Conservation (phyloP, 2,113 vertebrate genomes). For the Turnix velox region DNA sequence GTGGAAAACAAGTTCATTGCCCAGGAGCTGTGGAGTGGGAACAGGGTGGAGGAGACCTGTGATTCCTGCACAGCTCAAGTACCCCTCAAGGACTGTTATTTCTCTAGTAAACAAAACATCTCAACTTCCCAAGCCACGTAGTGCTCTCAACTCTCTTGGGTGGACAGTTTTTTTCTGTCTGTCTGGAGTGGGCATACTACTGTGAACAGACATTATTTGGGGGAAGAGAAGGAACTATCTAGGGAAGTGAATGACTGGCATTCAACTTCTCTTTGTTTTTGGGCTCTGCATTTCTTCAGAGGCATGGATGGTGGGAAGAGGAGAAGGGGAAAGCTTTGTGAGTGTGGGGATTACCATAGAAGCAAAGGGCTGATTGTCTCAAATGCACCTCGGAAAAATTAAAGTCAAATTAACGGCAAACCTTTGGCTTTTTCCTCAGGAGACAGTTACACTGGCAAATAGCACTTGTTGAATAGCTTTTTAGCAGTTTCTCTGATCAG, state of each 20-base stretch:
- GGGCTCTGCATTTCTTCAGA: neutral
- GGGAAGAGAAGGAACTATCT: neutral
- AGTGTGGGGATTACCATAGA: neutral
- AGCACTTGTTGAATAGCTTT: neutral
- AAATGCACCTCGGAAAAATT: neutral
- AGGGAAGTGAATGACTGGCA: neutral
- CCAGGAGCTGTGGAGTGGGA: neutral
- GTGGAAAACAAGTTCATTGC: neutral
- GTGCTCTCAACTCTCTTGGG: neutral
- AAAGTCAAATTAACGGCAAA: neutral
- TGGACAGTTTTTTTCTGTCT: neutral
- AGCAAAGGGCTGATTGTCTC: neutral
- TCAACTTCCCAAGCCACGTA: neutral
- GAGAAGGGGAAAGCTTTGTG: neutral
- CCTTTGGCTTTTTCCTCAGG: neutral
- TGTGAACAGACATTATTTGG: rapidly evolving
- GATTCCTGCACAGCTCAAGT: neutral
- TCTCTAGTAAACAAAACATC: neutral
- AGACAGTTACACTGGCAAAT: neutral
- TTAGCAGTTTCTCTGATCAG: neutral
- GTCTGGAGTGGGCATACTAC: neutral
- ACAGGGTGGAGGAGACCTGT: neutral
- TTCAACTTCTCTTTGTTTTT: neutral
- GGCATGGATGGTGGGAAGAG: neutral
- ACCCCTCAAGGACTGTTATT: neutral